Percentiles rank a stretch among this genome's conserved stretches.
These are phyloP conservation scores for Ypsolopha scabrella DNA, from an alignment of 2,888 invertebrate genomes.

Conservation along the genomic window DNA sequence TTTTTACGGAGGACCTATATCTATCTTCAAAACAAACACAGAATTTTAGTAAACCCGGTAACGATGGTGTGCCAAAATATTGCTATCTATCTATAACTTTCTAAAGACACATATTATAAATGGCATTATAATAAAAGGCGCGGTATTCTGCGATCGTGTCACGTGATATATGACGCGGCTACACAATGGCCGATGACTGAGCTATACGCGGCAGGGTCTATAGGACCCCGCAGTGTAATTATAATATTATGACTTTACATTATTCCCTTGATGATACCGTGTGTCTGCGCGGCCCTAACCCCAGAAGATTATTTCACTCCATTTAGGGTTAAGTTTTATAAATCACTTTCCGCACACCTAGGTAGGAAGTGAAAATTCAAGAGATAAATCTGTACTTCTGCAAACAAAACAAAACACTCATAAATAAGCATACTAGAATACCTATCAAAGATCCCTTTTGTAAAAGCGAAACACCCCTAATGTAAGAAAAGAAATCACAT, in stretches of 20 bases:
- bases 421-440: too few species aligned
- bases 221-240: slow-evolving; percentile 41
- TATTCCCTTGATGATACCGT: slow-evolving; percentile 24
- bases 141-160: slow-evolving; percentile 35
- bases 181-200: slow-evolving; percentile 51
- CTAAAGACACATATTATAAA: neutral
- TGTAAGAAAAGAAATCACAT: slow-evolving; percentile 13
- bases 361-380: too few species aligned
- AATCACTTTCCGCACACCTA: too few species aligned
- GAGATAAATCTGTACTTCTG: too few species aligned
- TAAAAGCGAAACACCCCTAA: neutral
- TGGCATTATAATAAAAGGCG: slow-evolving; percentile 6
- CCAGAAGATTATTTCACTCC: too few species aligned
- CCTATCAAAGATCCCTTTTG: slow-evolving; percentile 6
- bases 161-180: slow-evolving; percentile 20
- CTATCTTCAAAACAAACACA: too few species aligned
- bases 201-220: slow-evolving; percentile 32
- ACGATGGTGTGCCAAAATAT: neutral
- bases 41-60: neutral
- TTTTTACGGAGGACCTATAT: too few species aligned
- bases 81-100: neutral
- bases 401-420: too few species aligned
- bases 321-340: too few species aligned
- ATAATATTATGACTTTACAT: slow-evolving; percentile 62
- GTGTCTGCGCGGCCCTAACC: neutral